These are phyloP conservation scores for Muntiacus reevesi DNA, from an alignment of 2,113 vertebrate genomes.

Conservation along the genomic window DNA sequence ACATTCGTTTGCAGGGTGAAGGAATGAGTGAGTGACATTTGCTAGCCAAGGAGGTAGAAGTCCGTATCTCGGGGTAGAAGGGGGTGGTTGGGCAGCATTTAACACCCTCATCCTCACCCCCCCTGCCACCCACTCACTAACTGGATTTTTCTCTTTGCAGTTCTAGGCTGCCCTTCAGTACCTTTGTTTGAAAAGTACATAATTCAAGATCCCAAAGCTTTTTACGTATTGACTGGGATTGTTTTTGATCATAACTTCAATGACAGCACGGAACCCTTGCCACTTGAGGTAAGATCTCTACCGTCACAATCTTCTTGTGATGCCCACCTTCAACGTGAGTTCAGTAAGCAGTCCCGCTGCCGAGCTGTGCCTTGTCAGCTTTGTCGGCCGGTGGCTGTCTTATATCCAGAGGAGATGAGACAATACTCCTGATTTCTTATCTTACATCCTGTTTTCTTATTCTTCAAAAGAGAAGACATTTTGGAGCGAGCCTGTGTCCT, in stretches of 20 bases:
- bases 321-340: neutral
- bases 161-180: slow-evolving; percentile 88
- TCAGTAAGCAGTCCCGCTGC: neutral
- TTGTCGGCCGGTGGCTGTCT: neutral
- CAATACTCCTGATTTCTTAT: neutral
- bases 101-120: rapidly evolving
- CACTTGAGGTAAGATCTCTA: slow-evolving; percentile 83
- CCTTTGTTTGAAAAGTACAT: slow-evolving; percentile 87
- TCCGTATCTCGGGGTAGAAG: neutral
- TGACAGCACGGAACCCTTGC: slow-evolving; percentile 84
- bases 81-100: rapidly evolving
- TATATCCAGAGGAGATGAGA: neutral
- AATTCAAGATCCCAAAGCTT: slow-evolving; percentile 83
- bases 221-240: slow-evolving; percentile 86
- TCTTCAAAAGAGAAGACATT: neutral
- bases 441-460: neutral
- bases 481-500: neutral
- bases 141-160: slow-evolving; percentile 71
- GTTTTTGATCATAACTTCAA: slow-evolving; percentile 88
- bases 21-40: neutral
- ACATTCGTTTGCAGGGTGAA: neutral
- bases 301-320: neutral
- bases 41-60: neutral
- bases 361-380: neutral
- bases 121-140: neutral